Evolutionary conservation across 1,140 invertebrate species (phyloP).

Genomic region (Coptotermes formosanus): DNA sequence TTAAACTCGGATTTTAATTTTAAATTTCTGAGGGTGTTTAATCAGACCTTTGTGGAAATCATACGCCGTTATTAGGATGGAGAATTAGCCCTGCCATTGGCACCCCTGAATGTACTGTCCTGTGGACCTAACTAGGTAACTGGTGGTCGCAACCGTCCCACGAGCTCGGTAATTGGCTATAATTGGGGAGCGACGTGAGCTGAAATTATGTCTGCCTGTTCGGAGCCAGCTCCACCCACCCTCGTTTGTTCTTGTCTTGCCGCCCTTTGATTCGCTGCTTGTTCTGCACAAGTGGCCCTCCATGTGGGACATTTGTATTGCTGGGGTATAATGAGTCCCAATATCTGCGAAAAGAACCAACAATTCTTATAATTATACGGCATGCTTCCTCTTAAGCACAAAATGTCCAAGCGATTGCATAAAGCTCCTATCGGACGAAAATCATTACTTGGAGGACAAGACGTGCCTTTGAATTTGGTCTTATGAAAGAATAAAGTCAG

Average conservation of each 20-base stretch:
- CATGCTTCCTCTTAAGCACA: too few relatives aligned
- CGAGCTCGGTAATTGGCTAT: background rate
- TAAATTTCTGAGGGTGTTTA: too few relatives aligned
- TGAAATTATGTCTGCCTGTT: background rate
- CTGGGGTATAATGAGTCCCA: background rate
- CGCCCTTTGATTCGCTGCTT: background rate
- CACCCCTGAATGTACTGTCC: background rate
- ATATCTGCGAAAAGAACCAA: too few relatives aligned
- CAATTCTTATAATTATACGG: too few relatives aligned
- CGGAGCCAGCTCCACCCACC: background rate
- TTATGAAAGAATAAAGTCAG: too few relatives aligned
- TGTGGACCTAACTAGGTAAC: background rate
- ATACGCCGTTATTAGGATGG: too few relatives aligned
- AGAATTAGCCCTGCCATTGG: background rate
- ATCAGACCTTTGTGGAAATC: too few relatives aligned
- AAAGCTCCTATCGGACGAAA: too few relatives aligned
- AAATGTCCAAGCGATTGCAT: too few relatives aligned
- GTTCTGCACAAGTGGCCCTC: background rate
- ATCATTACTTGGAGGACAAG: too few relatives aligned
- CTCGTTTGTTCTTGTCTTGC: background rate
- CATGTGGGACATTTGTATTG: background rate
- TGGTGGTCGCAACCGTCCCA: background rate
- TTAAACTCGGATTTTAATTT: too few relatives aligned
- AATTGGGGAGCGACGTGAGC: slow-evolving; percentile 10
- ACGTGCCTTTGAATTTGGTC: too few relatives aligned